phyloP scores from a whole-genome alignment of 2,113 vertebrate species.

The Channa argus region DNA sequence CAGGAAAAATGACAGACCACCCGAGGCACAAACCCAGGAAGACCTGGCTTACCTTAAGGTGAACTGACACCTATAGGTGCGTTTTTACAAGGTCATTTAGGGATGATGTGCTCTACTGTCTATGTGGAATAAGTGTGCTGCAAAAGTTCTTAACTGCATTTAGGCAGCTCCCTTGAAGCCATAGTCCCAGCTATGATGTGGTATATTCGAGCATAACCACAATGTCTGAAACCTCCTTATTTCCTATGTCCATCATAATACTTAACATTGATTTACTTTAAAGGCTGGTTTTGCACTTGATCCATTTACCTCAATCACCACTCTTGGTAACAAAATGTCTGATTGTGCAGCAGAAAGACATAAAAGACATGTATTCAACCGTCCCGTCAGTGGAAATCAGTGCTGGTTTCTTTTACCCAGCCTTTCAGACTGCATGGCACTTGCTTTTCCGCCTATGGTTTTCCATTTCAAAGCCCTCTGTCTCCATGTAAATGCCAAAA shows the following conservation, averaged over 20 bases:
- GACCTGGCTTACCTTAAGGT: slow-evolving; percentile 46
- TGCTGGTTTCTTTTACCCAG: slow-evolving; percentile 74
- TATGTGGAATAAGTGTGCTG: slow-evolving; percentile 57
- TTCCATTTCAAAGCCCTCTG: slow-evolving; percentile 83
- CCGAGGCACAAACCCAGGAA: slow-evolving; percentile 44
- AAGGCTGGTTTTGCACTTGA: slow-evolving; percentile 65
- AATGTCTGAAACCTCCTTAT: slow-evolving; percentile 47
- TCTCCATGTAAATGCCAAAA: slow-evolving; percentile 84
- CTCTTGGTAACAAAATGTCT: slow-evolving; percentile 59
- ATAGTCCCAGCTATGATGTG: slow-evolving; percentile 47
- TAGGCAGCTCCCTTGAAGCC: slow-evolving; percentile 44
- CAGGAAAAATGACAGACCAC: slow-evolving; percentile 51
- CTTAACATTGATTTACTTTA: slow-evolving; percentile 68
- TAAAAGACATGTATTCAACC: slow-evolving; percentile 74
- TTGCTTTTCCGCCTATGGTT: slow-evolving; percentile 82
- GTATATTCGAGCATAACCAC: slow-evolving; percentile 31
- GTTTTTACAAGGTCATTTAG: slow-evolving; percentile 68
- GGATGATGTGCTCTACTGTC: slow-evolving; percentile 51
- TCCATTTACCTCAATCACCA: slow-evolving; percentile 72
- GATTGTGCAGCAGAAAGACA: slow-evolving; percentile 65
- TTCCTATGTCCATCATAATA: slow-evolving; percentile 52
- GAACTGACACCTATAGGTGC: slow-evolving; percentile 56
- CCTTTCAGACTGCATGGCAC: slow-evolving; percentile 80
- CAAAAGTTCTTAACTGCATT: slow-evolving; percentile 53
- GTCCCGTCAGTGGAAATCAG: slow-evolving; percentile 76